phyloP scores from a whole-genome alignment of 2,113 vertebrate genomes.

The Loxodonta africana region DNA sequence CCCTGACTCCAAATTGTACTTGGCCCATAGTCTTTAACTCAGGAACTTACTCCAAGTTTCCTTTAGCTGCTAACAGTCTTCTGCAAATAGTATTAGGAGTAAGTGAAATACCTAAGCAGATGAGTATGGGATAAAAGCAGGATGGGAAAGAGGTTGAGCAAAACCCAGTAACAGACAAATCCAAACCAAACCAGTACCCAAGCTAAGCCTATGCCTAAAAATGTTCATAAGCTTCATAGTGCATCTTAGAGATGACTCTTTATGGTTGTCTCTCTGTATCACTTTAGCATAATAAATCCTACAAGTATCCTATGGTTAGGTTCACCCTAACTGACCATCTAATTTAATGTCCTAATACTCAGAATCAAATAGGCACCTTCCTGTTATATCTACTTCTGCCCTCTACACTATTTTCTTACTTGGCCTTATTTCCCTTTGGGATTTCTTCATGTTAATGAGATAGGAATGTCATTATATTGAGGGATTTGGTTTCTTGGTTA shows the following conservation, averaged over 20 bases:
- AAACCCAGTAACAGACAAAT: neutral
- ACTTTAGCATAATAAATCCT: too few species aligned
- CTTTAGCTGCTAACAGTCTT: neutral
- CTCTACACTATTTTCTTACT: neutral
- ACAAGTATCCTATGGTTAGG: neutral
- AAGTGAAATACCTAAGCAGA: slow-evolving; percentile 52
- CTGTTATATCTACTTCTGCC: neutral
- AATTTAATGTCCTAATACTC: neutral
- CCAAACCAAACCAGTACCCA: neutral
- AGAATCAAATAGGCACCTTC: neutral
- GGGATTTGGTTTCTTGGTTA: neutral
- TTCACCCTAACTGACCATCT: neutral
- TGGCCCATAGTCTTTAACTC: neutral
- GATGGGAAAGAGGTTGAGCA: neutral
- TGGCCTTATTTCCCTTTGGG: neutral
- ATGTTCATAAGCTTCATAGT: neutral
- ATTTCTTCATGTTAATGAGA: neutral
- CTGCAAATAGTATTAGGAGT: neutral
- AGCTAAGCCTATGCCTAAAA: neutral
- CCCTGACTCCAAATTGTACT: neutral
- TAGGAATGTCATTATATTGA: neutral
- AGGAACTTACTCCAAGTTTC: slow-evolving; percentile 34
- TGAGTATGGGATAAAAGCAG: neutral
- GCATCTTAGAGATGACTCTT: neutral
- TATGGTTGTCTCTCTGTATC: neutral